Evolutionary conservation across 2,113 vertebrate species (phyloP), one percentile per base, ranked within the genome.

Genomic region (Colius striatus): DNA sequence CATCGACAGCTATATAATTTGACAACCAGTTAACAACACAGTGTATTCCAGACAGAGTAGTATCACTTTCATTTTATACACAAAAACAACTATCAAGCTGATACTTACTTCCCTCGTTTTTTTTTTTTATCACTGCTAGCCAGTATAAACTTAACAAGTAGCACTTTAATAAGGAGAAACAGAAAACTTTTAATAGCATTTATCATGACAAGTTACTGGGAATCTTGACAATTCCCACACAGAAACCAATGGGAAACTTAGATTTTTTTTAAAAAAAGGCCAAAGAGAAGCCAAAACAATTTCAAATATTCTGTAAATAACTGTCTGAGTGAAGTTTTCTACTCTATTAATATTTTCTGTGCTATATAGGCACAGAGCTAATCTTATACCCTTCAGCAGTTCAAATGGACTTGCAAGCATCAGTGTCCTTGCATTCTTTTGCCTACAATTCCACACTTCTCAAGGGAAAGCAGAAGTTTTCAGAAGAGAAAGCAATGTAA

Each of bases 151-250:
- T 72, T 65, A 91, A 51, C 20, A 79, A 72, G n/a, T 72, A 82
- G 58, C 81, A 90, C 83, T 89, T 75, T 77, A 96, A 97, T n/a
- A 92, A 77, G 54, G 45, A 90, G 80, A 95, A 96, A 96, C 71
- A 84, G 88, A 94, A 91, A 97, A 90, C 57, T 89, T 94, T 91
- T 71, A 90, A 95, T 43, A 94, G 80, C 78, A 92, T 96, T 96
- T 96, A 94, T 54, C 23, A 43, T 58, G 80, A 51, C 5, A 71
- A 86, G 51, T 73, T 70, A 89, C 63, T 62, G 62, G 29, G 36
- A 92, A 82, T 83, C 75, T 90, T 92, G 90, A 82, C 84, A 96
- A 94, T 93, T 96, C 74, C 91, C 80, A 96, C 84, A 86, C 85
- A 96, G 57, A 95, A 92, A 90, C 7, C 38, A 89, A 74, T 53